These are phyloP conservation scores for Hydrolagus colliei DNA, from an alignment of 2,797 vertebrate genomes.

Conservation along the genomic window DNA sequence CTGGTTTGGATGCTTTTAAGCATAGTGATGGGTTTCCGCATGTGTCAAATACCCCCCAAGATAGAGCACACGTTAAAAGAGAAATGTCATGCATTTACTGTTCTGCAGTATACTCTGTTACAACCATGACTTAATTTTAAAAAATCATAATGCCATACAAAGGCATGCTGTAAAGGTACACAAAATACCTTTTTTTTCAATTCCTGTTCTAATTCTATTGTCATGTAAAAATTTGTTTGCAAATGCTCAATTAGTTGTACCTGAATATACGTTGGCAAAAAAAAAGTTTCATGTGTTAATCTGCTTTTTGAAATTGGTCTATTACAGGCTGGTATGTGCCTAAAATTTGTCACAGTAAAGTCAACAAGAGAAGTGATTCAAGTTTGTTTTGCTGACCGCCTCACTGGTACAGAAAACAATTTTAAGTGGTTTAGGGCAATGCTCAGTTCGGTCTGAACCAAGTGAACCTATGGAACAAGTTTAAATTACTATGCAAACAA, in stretches of 20 bases:
- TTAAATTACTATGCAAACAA: neutral
- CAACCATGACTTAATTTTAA: too few species aligned
- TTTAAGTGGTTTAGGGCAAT: slow-evolving; percentile 9
- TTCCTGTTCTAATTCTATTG: too few species aligned
- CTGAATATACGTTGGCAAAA: neutral
- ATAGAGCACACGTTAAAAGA: too few species aligned
- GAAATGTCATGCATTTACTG: too few species aligned
- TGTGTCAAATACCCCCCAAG: too few species aligned
- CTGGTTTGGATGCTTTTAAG: too few species aligned
- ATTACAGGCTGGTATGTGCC: neutral
- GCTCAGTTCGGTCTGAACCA: neutral
- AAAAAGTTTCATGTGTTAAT: neutral
- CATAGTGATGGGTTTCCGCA: too few species aligned
- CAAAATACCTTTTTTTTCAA: too few species aligned
- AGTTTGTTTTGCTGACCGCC: slow-evolving; percentile 7
- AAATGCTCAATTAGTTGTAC: neutral
- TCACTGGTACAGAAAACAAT: slow-evolving; percentile 9
- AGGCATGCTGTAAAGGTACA: too few species aligned
- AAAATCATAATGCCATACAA: too few species aligned
- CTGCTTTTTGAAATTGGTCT: neutral
- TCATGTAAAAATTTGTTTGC: too few species aligned
- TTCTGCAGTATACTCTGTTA: too few species aligned
- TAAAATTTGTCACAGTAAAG: neutral
- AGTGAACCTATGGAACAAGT: neutral
- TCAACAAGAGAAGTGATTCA: neutral